Conservation (phyloP, 1,140 invertebrate genomes). For the Zaprionus capensis region DNA sequence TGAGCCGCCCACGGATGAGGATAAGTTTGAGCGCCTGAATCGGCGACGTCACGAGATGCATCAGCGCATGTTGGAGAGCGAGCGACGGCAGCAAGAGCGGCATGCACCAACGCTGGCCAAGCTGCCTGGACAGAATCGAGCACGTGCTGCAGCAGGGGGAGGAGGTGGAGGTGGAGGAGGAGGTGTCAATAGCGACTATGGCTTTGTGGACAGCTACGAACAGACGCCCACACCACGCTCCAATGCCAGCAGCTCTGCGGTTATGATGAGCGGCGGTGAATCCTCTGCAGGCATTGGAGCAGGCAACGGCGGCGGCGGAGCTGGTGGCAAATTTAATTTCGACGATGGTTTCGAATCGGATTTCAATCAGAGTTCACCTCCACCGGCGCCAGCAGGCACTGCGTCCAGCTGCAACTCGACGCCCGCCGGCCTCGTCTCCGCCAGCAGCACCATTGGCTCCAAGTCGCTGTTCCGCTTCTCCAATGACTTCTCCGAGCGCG, state of each 20-base stretch:
- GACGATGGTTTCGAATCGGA: conserved; percentile 84
- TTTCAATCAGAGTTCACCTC: conserved; percentile 82
- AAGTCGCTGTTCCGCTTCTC: conserved; percentile 85
- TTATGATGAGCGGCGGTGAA: conserved; percentile 68
- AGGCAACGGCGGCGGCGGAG: conserved; percentile 7
- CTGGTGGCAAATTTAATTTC: conserved; percentile 74
- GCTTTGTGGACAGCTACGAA: conserved; percentile 81
- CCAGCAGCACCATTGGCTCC: conserved; percentile 46
- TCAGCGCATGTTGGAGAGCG: conserved; percentile 79
- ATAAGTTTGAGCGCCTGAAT: conserved; percentile 80
- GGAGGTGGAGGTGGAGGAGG: neutral
- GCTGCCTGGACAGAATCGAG: conserved; percentile 55
- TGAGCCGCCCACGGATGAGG: conserved; percentile 79
- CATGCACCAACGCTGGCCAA: conserved; percentile 62
- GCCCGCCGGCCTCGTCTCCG: conserved; percentile 63
- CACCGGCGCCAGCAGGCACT: conserved; percentile 74
- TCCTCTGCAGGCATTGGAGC: conserved; percentile 54
- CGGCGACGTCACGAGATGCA: conserved; percentile 80
- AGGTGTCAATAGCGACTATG: conserved; percentile 68
- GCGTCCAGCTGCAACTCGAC: conserved; percentile 80
- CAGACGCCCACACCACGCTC: conserved; percentile 76
- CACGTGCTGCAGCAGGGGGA: conserved; percentile 36
- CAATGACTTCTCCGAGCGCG: conserved; percentile 86
- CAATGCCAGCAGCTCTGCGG: conserved; percentile 72
- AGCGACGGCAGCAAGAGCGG: conserved; percentile 66